phyloP scores from a whole-genome alignment of 2,888 invertebrate species.

The Gisinianus flammeolus region DNA sequence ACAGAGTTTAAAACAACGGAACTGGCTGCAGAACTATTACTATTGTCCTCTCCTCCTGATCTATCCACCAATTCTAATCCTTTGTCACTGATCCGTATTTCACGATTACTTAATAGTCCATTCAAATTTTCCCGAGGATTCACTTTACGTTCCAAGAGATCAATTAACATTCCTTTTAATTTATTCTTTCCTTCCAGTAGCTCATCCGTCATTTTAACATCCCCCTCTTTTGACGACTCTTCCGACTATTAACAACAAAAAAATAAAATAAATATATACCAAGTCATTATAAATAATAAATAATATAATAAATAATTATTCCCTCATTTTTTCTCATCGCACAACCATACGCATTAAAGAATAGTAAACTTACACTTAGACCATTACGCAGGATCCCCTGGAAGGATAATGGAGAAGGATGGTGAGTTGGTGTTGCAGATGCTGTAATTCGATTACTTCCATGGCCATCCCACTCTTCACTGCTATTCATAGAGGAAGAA shows the following conservation, averaged over 20 bases:
- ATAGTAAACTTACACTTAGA: slow-evolving; percentile 53
- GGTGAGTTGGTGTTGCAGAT: slow-evolving; percentile 57
- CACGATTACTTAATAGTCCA: slow-evolving; percentile 66
- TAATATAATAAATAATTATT: no score
- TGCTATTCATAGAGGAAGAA: slow-evolving; percentile 65
- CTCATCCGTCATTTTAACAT: slow-evolving; percentile 3
- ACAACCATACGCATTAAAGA: neutral
- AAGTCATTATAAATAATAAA: neutral
- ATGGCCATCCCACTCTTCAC: slow-evolving; percentile 60
- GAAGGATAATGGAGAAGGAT: slow-evolving; percentile 69
- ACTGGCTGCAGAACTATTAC: slow-evolving; percentile 30
- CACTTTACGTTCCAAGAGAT: slow-evolving; percentile 79
- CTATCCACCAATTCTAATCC: slow-evolving; percentile 69
- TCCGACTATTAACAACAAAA: slow-evolving; percentile 28
- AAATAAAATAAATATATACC: neutral
- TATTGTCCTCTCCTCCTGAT: slow-evolving; percentile 36
- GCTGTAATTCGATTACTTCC: neutral
- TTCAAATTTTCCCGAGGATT: slow-evolving; percentile 68
- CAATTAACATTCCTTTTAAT: slow-evolving; percentile 72
- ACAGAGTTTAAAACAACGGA: neutral
- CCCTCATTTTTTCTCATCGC: no score
- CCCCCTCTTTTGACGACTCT: slow-evolving; percentile 25
- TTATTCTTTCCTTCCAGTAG: slow-evolving; percentile 34
- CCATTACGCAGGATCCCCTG: slow-evolving; percentile 70
- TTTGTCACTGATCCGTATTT: slow-evolving; percentile 68